Evolutionary conservation across 2,888 invertebrate genomes (phyloP), one percentile per base, ranked within the genome.

Genomic region (Amphipoea oculea): DNA sequence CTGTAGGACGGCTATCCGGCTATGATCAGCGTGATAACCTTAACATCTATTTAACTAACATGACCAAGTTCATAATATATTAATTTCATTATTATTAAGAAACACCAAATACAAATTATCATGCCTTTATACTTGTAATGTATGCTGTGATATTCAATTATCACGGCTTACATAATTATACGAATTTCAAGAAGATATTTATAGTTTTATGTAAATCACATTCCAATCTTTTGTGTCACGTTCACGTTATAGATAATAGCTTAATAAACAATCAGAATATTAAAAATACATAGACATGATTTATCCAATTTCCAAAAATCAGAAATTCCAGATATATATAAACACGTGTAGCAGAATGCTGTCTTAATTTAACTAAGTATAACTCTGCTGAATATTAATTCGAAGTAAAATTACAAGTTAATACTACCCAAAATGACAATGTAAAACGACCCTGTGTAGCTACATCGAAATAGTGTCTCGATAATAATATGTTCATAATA

Each of bases 361-460:
- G 23, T 54, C 20, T 67, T 67, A 60, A n/a, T 57, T 72, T 45
- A 71, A 48, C 29, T 66, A 68, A 29, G 17, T 54, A 36, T 54
- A 65, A 17, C 51, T 40, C 29, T 42, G 12, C 5, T 70, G 51
- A 48, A 79, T 73, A 74, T 71, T 71, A 51, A 73, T 62, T 62
- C 1, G 7, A 62, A 78, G 60, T 70, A 65, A 73, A 45, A 80
- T 63, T 57, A 70, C 62, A 66, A 48, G 23, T 81, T 69, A 57
- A 36, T 66, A 65, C 66, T 86, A 84, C 57, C 14, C 42, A 78
- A 78, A 77, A 78, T 86, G 67, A 83, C 78, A 86, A 78, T 86
- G 79, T 83, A 73, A 67, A 76, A 57, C 57, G 73, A 86, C 79
- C 75, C 86, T 86, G 86, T 78, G 74, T 69, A 62, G 7, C 63